These are phyloP conservation scores for Pseudomyrmex flavicornis DNA, from an alignment of 1,140 invertebrate genomes.

Conservation along the genomic window DNA sequence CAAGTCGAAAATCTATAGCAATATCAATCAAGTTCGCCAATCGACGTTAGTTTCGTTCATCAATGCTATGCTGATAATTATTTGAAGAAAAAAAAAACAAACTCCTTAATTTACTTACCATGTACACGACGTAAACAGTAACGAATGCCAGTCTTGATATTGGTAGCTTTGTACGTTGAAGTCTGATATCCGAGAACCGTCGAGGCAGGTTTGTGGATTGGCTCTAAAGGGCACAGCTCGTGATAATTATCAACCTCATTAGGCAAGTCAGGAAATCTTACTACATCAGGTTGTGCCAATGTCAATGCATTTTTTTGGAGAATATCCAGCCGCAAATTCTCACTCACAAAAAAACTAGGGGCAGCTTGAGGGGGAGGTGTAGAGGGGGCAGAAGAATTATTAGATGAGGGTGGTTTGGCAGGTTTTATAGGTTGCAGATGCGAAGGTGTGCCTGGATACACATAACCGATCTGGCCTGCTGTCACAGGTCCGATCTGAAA, in stretches of 20 bases:
- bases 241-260: conserved; percentile 95
- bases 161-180: conserved; percentile 96
- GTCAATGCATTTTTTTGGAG: conserved; percentile 91
- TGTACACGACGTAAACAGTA: conserved; percentile 96
- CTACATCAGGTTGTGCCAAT: conserved; percentile 89
- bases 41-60: no score
- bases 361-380: conserved; percentile 83
- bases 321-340: conserved; percentile 91
- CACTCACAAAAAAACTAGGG: conserved; percentile 90
- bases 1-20: conserved; percentile 89
- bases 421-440: conserved; percentile 86
- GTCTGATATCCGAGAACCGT: conserved; percentile 91
- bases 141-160: conserved; percentile 93
- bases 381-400: conserved; percentile 83
- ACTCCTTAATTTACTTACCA: conserved; percentile 84
- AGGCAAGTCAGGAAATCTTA: conserved; percentile 91
- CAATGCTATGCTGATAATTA: background rate
- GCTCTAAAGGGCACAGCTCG: conserved; percentile 94
- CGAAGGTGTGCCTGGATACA: conserved; percentile 89
- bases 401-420: conserved; percentile 83
- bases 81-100: no score
- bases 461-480: conserved; percentile 81
- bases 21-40: conserved; percentile 4
- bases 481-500: conserved; percentile 76
- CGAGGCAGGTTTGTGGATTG: conserved; percentile 86